Conservation (phyloP, 2,797 vertebrate species). For the Rallus crepitans region DNA sequence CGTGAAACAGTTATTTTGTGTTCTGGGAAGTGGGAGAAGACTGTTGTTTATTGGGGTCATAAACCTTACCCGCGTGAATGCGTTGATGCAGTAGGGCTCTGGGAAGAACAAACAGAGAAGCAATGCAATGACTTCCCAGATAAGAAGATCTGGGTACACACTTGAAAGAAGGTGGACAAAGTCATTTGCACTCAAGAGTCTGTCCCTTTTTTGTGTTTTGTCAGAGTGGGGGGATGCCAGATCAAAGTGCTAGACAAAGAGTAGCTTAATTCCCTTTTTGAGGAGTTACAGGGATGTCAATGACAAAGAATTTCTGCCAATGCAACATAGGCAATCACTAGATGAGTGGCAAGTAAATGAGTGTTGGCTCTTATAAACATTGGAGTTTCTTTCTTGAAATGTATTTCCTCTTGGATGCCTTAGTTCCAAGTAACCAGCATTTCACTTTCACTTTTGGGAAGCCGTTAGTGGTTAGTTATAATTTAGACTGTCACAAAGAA, state of each 20-base stretch:
- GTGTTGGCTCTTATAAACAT: not conserved
- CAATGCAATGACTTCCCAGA: not conserved
- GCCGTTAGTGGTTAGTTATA: not conserved
- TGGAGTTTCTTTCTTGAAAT: not conserved
- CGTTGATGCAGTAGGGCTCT: not conserved
- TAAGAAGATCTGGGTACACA: not conserved
- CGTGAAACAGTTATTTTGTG: not conserved
- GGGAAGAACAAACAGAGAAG: slow-evolving; percentile 51
- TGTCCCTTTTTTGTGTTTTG: not conserved
- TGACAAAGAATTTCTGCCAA: not conserved
- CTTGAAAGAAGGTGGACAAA: not conserved
- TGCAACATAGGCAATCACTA: not conserved
- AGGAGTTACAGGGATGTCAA: not conserved
- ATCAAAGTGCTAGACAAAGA: not conserved
- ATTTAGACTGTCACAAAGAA: not conserved
- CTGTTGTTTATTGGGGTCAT: not conserved
- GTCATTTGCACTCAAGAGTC: not conserved
- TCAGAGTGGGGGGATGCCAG: not conserved
- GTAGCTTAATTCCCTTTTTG: not conserved
- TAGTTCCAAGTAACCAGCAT: not conserved
- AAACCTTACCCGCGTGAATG: not conserved
- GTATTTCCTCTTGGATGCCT: not conserved
- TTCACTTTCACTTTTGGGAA: not conserved
- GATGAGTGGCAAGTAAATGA: fast-evolving
- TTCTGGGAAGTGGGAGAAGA: not conserved